Evolutionary conservation across 2,797 vertebrate genomes (phyloP), one percentile per base, ranked within the genome.

Genomic region (Myripristis jacobus): DNA sequence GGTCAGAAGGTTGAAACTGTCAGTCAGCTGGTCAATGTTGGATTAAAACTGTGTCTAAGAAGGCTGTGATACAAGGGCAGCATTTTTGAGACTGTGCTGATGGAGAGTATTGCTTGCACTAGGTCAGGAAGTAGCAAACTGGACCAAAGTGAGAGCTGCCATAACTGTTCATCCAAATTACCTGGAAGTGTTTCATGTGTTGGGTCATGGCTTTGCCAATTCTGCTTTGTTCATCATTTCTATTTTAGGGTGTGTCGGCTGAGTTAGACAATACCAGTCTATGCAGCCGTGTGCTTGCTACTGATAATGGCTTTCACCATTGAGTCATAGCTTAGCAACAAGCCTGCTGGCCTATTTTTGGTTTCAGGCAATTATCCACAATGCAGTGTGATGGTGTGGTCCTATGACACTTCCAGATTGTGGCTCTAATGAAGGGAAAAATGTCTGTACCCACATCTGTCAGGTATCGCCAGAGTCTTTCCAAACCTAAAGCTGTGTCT

Each of bases 261-360:
- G 65, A 76, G 72, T 72, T 75, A 31, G 58, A 83, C 75, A 86
- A 60, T 46, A 21, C n/a, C 6, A 34, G 57, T 27, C 67, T 43
- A 58, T 65, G 9, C 70, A 68, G 72, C 78, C 77, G 62, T 77
- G 67, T 73, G 79, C 66, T 59, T 21, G 48, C 48, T 80, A 80
- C 75, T 76, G 73, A 85, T 87, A 81, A 84, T 84, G 81, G 74
- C 75, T 76, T 38, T 50, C 66, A 71, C 73, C 58, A 72, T 80
- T 88, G 89, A 89, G 80, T 89, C 87, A 88, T 82, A 87, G 82
- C 88, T 87, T 88, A 91, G 88, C 89, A 92, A 91, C 89, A 85
- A 85, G 84, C 78, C 70, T 70, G 73, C 74, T 58, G 84, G 77
- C 71, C 84, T 90, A 88, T 91, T 91, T 92, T 85, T 85, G 82